Percentiles rank a stretch among this genome's conserved stretches.
These are phyloP conservation scores for Metridium senile DNA, from an alignment of 92 coral and sea anemone species.

Conservation along the genomic window DNA sequence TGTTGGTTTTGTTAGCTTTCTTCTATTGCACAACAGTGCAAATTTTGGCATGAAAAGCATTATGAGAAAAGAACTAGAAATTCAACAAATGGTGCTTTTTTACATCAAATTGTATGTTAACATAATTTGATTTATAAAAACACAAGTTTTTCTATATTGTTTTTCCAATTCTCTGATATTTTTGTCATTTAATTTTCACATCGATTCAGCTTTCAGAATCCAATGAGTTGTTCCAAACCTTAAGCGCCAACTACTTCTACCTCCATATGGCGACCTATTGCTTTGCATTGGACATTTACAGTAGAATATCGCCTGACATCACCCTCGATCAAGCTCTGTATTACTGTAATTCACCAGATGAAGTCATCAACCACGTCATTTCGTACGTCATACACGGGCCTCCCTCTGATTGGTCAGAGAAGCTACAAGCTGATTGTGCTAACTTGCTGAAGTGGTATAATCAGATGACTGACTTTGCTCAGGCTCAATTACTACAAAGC, in stretches of 20 bases:
- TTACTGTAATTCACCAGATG: conserved; percentile 77
- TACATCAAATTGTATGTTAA: no score
- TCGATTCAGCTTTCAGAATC: conserved; percentile 58
- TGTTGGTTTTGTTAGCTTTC: background rate
- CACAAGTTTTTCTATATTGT: no score
- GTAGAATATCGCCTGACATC: conserved; percentile 45
- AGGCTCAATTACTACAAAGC: conserved; percentile 88
- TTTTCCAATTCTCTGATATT: no score
- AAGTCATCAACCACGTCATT: conserved; percentile 81
- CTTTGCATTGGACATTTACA: conserved; percentile 84
- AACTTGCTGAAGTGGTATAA: conserved; percentile 76
- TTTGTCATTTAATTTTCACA: no score
- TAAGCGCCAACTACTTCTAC: conserved; percentile 67
- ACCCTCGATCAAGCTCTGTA: conserved; percentile 60
- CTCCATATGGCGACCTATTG: conserved; percentile 90
- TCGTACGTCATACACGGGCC: conserved; percentile 44
- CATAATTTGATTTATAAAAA: no score
- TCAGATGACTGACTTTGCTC: conserved; percentile 93
- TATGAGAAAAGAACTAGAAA: no score
- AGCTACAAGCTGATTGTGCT: conserved; percentile 42
- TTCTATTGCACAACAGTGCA: background rate
- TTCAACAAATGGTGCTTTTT: no score
- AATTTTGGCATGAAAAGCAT: no score
- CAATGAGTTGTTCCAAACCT: conserved; percentile 66
- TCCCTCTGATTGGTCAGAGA: conserved; percentile 60